A percentile compares a stretch with the other conserved stretches of the same genome.
These are phyloP conservation scores for Podilymbus podiceps DNA, from an alignment of 2,113 vertebrate species.

Conservation along the genomic window DNA sequence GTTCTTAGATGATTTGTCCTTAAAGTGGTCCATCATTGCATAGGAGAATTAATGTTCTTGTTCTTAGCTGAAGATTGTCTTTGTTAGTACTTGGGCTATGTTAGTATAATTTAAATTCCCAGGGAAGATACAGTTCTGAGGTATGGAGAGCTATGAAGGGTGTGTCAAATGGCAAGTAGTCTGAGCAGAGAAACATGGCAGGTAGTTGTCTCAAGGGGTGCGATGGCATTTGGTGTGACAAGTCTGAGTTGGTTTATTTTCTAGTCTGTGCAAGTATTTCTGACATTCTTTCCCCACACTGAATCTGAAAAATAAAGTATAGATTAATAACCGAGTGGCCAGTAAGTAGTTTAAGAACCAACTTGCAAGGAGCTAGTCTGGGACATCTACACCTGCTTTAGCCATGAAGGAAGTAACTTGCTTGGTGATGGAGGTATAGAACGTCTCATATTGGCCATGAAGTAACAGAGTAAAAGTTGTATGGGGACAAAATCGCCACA, in stretches of 20 bases:
- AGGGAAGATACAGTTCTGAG: not conserved
- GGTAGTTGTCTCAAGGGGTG: not conserved
- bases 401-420: not conserved
- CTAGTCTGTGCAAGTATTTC: not conserved
- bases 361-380: not conserved
- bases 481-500: not conserved
- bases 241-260: not conserved
- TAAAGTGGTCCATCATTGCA: not conserved
- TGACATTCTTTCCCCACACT: not conserved
- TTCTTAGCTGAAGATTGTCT: not conserved
- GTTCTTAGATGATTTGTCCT: not conserved
- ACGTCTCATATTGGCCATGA: not conserved
- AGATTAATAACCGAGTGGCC: not conserved
- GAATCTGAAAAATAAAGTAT: not conserved
- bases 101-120: not conserved
- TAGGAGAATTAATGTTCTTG: not conserved
- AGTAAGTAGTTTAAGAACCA: not conserved
- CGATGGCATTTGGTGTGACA: not conserved
- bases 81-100: not conserved
- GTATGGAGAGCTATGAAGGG: rapidly evolving
- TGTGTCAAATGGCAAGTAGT: not conserved
- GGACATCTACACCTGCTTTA: not conserved
- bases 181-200: not conserved
- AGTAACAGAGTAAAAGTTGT: not conserved
- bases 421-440: not conserved